Percentiles rank a stretch among this genome's conserved stretches.
phyloP scores from a whole-genome alignment of 92 coral and sea anemone species.

The Paramuricea clavata region DNA sequence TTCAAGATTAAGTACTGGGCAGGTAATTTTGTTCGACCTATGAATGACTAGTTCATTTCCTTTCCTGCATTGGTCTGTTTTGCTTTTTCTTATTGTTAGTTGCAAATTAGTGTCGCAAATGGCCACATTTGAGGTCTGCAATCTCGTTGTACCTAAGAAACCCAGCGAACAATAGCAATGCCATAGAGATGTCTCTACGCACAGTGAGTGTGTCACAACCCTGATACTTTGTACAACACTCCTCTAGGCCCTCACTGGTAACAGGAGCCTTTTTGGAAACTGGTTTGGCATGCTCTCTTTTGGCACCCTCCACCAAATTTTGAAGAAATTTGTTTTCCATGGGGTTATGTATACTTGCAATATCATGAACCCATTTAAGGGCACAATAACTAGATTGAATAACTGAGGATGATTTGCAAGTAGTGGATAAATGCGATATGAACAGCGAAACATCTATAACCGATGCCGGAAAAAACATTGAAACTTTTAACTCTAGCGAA shows the following conservation, averaged over 20 bases:
- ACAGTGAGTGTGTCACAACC: conserved; percentile 24
- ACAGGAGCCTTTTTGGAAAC: conserved; percentile 51
- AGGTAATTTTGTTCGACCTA: conserved; percentile 63
- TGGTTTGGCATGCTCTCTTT: conserved; percentile 65
- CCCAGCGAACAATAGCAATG: conserved; percentile 62
- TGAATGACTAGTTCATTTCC: conserved; percentile 57
- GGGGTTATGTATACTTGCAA: conserved; percentile 51
- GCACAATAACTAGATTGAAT: conserved; percentile 44
- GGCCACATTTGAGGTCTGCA: conserved; percentile 52
- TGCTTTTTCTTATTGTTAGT: conserved; percentile 52
- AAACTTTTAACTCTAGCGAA: conserved; percentile 47
- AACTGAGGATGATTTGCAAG: conserved; percentile 42
- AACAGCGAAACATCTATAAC: conserved; percentile 45
- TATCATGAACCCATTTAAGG: conserved; percentile 58
- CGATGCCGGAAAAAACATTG: conserved; percentile 54
- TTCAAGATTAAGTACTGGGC: conserved; percentile 65
- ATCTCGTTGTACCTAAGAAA: conserved; percentile 64
- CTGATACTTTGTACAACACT: conserved; percentile 45
- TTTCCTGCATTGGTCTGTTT: conserved; percentile 69
- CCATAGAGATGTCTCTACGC: conserved; percentile 58
- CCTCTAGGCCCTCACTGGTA: conserved; percentile 44
- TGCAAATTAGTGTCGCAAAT: conserved; percentile 43
- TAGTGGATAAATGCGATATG: conserved; percentile 37
- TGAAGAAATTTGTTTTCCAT: conserved; percentile 46
- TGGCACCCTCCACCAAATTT: conserved; percentile 57